These are phyloP conservation scores for Dromaius novaehollandiae DNA, from an alignment of 2,113 vertebrate genomes.

Conservation along the genomic window DNA sequence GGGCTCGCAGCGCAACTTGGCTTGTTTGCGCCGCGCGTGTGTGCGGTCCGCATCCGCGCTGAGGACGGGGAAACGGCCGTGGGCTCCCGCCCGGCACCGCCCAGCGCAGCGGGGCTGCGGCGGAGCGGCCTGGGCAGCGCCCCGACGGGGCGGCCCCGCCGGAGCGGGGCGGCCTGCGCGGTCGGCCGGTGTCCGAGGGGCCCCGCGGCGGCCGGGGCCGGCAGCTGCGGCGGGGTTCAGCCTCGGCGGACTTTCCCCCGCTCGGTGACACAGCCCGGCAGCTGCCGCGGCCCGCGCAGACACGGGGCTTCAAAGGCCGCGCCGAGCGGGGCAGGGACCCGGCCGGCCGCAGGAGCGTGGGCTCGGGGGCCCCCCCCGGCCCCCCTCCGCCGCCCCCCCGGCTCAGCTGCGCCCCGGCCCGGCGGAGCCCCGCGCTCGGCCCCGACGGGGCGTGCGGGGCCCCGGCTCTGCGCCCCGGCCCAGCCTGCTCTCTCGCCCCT, in stretches of 20 bases:
- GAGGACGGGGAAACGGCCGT: neutral
- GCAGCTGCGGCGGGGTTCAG: conserved; percentile 90
- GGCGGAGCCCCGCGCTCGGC: neutral
- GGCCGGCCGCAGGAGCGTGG: neutral
- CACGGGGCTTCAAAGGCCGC: conserved; percentile 44
- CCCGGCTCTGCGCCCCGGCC: neutral
- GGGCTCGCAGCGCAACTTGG: conserved; percentile 70
- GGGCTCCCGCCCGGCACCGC: neutral
- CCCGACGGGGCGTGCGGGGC: neutral
- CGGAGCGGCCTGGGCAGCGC: neutral
- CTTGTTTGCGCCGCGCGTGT: conserved; percentile 38
- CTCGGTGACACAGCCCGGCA: conserved; percentile 77
- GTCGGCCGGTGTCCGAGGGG: conserved; percentile 85
- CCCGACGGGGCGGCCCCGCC: too few species aligned
- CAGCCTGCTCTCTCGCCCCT: neutral
- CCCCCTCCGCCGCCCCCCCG: neutral
- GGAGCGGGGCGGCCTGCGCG: too few species aligned
- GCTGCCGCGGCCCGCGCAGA: conserved; percentile 80
- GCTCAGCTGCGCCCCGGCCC: too few species aligned
- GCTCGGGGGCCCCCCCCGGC: neutral
- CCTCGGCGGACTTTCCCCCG: conserved; percentile 87
- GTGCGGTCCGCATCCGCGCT: conserved; percentile 48
- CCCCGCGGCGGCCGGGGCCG: conserved; percentile 89
- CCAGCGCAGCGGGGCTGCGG: neutral
- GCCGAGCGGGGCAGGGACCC: neutral